A percentile compares a stretch with the other conserved stretches of the same genome.
phyloP scores from a whole-genome alignment of 2,797 vertebrate genomes.

The Peromyscus aztecus region DNA sequence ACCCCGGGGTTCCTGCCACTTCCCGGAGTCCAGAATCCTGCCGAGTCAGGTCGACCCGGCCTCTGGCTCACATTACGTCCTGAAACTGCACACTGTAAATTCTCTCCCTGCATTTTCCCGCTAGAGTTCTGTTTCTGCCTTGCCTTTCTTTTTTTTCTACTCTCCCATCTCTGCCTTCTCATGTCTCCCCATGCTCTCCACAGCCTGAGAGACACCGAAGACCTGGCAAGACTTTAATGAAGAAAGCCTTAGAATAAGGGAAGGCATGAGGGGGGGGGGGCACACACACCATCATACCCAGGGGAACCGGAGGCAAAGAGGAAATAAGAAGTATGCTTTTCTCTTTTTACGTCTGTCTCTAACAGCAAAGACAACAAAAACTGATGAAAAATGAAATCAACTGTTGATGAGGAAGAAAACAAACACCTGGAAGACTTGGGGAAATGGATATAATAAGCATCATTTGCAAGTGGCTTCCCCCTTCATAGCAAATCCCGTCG shows the following conservation, averaged over 20 bases:
- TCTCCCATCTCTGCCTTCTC: conserved; percentile 18
- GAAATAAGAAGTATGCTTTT: conserved; percentile 11
- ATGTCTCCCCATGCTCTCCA: not conserved
- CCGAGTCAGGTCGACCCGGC: not conserved
- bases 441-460: conserved; percentile 72
- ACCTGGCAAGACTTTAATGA: not conserved
- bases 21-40: not conserved
- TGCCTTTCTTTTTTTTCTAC: not conserved
- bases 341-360: conserved; percentile 38
- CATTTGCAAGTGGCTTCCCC: conserved; percentile 64
- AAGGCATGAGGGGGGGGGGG: not conserved
- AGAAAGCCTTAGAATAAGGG: conserved; percentile 31
- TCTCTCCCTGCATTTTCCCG: not conserved
- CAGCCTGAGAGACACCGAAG: not conserved
- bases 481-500: conserved; percentile 70
- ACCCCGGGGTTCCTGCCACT: fast-evolving
- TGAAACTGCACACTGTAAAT: not conserved
- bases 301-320: not conserved
- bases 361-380: conserved; percentile 32
- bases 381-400: not conserved
- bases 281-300: not conserved
- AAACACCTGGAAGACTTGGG: conserved; percentile 64
- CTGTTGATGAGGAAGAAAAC: conserved; percentile 27
- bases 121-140: not conserved
- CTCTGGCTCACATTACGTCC: not conserved